Conservation (phyloP, 1,140 invertebrate species). For the Psilanteris sp. region DNA sequence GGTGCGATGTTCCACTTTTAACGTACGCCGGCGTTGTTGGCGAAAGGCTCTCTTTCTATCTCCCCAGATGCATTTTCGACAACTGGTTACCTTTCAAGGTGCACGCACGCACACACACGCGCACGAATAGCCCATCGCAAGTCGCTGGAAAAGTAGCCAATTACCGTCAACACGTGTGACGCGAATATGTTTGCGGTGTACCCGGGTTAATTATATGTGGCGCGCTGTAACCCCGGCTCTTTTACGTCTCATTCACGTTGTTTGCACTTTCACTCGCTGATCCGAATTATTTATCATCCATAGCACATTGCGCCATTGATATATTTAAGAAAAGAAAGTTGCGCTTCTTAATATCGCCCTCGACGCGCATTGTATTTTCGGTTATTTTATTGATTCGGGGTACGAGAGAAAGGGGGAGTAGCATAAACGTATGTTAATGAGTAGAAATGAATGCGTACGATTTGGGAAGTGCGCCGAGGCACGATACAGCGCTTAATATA, state of each 20-base stretch:
- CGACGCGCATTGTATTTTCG: slow-evolving; percentile 15
- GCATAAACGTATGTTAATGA: too few relatives aligned
- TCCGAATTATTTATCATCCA: slow-evolving; percentile 46
- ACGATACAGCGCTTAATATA: too few relatives aligned
- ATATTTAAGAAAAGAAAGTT: slow-evolving; percentile 52
- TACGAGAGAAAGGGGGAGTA: too few relatives aligned
- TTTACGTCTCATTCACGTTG: slow-evolving; percentile 31
- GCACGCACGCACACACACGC: not conserved
- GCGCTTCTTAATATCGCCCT: slow-evolving; percentile 2
- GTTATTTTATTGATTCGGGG: slow-evolving; percentile 10
- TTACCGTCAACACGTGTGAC: slow-evolving; percentile 41
- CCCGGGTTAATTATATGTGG: slow-evolving; percentile 37
- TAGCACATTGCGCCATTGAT: slow-evolving; percentile 37
- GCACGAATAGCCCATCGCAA: slow-evolving; percentile 27
- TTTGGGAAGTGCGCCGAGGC: too few relatives aligned
- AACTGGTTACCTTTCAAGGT: slow-evolving; percentile 26
- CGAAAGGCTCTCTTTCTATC: not conserved
- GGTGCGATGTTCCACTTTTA: not conserved
- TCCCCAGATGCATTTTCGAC: not conserved
- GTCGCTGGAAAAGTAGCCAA: slow-evolving; percentile 33
- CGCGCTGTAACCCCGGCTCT: slow-evolving; percentile 15
- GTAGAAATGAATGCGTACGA: too few relatives aligned
- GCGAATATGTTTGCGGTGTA: slow-evolving; percentile 14
- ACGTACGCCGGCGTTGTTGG: not conserved
- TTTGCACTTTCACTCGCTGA: slow-evolving; percentile 51